Conservation (phyloP, 2,888 invertebrate species). For the Eurytoma adleriae region DNA sequence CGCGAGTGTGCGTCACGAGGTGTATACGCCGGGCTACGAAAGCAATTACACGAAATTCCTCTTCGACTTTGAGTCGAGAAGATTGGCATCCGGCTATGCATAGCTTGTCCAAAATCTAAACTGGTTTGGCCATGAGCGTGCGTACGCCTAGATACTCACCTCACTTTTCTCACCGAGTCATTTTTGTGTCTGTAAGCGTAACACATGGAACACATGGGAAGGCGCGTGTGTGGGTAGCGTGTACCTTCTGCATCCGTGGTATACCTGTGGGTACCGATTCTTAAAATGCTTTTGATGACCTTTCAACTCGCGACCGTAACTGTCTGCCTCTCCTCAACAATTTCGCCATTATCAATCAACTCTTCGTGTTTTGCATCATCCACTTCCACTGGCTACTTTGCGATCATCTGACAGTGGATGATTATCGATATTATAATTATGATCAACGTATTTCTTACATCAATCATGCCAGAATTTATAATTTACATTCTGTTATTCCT, state of each 20-base stretch:
- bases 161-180: not conserved
- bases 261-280: not conserved
- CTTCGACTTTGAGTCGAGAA: constrained; percentile 6
- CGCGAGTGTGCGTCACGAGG: not conserved
- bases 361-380: not conserved
- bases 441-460: constrained; percentile 23
- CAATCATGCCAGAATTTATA: constrained; percentile 23
- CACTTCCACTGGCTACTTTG: not conserved
- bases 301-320: not conserved
- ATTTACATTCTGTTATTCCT: constrained; percentile 16
- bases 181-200: not conserved
- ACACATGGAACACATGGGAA: not conserved
- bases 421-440: constrained; percentile 31
- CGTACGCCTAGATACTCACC: constrained; percentile 16
- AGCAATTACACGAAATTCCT: constrained; percentile 15
- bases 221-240: not conserved
- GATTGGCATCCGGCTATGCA: constrained; percentile 36
- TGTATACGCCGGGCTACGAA: not conserved
- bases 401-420: constrained; percentile 15
- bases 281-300: not conserved
- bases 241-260: not conserved
- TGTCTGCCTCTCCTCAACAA: not conserved
- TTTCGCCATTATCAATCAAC: constrained; percentile 11
- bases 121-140: constrained; percentile 37
- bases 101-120: constrained; percentile 33